These are phyloP conservation scores for Bostrychus sinensis DNA, from an alignment of 2,113 vertebrate species.

Conservation along the genomic window DNA sequence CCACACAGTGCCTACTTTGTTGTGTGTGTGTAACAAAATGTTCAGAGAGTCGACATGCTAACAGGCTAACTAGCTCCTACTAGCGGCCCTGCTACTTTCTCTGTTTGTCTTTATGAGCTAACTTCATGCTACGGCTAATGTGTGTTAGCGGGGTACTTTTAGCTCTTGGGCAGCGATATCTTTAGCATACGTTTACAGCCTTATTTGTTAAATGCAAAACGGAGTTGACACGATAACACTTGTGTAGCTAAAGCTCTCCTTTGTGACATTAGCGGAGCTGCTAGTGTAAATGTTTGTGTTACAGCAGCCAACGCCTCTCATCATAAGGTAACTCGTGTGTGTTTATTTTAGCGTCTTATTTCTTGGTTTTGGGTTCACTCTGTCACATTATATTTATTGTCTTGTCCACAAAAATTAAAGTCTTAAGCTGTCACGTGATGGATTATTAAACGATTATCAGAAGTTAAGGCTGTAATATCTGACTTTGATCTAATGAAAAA, in stretches of 20 bases:
- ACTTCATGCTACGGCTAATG: slow-evolving; percentile 47
- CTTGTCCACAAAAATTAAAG: neutral
- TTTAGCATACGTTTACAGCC: neutral
- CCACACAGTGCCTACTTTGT: neutral
- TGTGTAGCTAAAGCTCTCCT: neutral
- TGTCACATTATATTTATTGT: neutral
- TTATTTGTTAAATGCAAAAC: neutral
- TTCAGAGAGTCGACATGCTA: slow-evolving; percentile 37
- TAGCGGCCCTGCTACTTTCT: slow-evolving; percentile 54
- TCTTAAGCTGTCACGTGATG: neutral
- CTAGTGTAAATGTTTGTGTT: slow-evolving; percentile 5
- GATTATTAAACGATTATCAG: no score
- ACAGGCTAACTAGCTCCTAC: slow-evolving; percentile 18
- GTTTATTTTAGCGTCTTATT: slow-evolving; percentile 11
- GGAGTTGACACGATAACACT: neutral
- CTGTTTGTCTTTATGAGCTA: slow-evolving; percentile 40
- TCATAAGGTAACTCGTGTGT: neutral
- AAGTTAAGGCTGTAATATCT: no score
- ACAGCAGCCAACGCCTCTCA: slow-evolving; percentile 45
- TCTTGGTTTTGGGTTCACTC: neutral
- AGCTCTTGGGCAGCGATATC: neutral
- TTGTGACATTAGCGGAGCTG: neutral
- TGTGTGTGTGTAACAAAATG: slow-evolving; percentile 38
- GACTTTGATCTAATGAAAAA: neutral
- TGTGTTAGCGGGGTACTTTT: neutral